These are phyloP conservation scores for Camponotus fellah DNA, from an alignment of 2,888 invertebrate species.

Conservation along the genomic window DNA sequence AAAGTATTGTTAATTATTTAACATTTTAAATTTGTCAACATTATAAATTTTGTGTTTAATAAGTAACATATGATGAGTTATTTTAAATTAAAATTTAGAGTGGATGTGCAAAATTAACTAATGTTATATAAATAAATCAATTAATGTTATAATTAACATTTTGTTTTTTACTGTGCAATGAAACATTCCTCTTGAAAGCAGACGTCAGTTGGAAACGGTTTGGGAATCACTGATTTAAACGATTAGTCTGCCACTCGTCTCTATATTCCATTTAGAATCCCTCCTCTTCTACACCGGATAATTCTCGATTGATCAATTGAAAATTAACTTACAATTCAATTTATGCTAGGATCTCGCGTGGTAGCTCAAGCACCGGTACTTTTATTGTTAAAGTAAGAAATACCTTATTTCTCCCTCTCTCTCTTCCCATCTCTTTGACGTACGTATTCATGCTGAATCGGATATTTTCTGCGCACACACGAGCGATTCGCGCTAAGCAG, in stretches of 20 bases:
- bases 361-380: conserved; percentile 16
- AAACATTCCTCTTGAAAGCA: too few species aligned
- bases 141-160: too few species aligned
- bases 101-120: too few species aligned
- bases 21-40: too few species aligned
- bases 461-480: conserved; percentile 27
- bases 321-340: conserved; percentile 1
- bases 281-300: background rate
- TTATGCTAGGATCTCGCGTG: conserved; percentile 13
- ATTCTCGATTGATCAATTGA: conserved; percentile 9
- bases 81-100: too few species aligned
- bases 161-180: too few species aligned
- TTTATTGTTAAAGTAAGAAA: conserved; percentile 26
- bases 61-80: too few species aligned
- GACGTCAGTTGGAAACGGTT: too few species aligned
- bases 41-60: too few species aligned
- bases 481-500: conserved; percentile 16
- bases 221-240: too few species aligned
- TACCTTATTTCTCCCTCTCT: conserved; percentile 3
- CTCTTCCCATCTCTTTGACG: conserved; percentile 18
- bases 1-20: too few species aligned
- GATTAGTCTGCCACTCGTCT: background rate
- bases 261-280: conserved; percentile 4
- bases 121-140: too few species aligned
- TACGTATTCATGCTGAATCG: conserved; percentile 37